Percentiles rank a stretch among this genome's conserved stretches.
Conservation (phyloP, 2,797 vertebrate species). For the Heterohyrax brucei region DNA sequence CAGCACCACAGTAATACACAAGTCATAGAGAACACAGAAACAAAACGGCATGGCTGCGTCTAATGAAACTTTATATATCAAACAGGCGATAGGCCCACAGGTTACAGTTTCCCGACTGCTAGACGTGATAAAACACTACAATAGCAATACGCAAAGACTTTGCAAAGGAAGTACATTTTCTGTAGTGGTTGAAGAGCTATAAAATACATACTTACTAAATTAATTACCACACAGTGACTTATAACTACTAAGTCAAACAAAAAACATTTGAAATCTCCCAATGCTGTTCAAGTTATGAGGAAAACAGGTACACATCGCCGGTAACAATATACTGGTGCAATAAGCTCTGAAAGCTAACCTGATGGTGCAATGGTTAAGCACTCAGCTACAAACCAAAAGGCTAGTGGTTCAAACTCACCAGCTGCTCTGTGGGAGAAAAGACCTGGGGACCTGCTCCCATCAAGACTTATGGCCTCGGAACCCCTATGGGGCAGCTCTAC, state of each 20-base stretch:
- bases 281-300: background rate
- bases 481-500: too few species aligned
- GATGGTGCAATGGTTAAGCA: too few species aligned
- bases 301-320: background rate
- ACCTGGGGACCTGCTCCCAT: too few species aligned
- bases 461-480: too few species aligned
- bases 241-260: too few species aligned
- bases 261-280: background rate
- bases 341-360: too few species aligned
- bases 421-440: too few species aligned
- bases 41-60: background rate
- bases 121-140: background rate
- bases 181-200: background rate
- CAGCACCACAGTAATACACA: too few species aligned
- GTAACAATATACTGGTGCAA: background rate
- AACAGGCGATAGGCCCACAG: background rate
- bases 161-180: constrained; percentile 8
- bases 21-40: background rate
- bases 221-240: background rate
- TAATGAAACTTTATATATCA: constrained; percentile 75
- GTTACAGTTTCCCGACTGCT: background rate
- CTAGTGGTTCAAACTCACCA: too few species aligned
- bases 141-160: background rate
- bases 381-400: too few species aligned
- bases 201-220: background rate